Percentiles rank a stretch among this genome's conserved stretches.
Evolutionary conservation across 2,113 vertebrate genomes (phyloP).

Genomic region (Montifringilla adamsi): DNA sequence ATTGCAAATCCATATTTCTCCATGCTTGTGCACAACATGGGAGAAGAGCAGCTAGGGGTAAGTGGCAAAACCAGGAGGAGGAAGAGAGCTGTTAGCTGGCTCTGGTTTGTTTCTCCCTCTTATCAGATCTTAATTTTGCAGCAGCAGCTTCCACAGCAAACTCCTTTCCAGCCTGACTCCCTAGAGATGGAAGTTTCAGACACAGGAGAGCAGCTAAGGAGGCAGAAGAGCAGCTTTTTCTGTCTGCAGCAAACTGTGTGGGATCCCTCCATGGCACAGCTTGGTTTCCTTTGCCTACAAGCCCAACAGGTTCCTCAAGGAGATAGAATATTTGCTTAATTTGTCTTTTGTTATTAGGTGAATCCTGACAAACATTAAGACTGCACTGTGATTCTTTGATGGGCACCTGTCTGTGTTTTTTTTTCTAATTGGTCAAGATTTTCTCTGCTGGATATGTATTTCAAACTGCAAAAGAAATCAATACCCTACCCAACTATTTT

Average conservation of each 20-base stretch:
- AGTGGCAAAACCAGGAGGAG: constrained; percentile 31
- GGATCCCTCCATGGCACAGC: background rate
- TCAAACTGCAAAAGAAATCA: background rate
- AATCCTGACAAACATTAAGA: background rate
- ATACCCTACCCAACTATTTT: background rate
- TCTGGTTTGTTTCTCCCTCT: constrained; percentile 42
- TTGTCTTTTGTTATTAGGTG: background rate
- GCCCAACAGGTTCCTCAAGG: rapidly evolving
- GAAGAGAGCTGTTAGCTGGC: background rate
- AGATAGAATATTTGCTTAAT: background rate
- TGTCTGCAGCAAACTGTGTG: background rate
- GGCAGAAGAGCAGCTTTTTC: background rate
- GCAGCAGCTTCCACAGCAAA: constrained; percentile 24
- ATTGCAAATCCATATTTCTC: background rate
- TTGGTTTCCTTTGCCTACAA: background rate
- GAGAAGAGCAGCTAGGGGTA: background rate
- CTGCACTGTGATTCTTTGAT: background rate
- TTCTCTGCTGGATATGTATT: background rate
- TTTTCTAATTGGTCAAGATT: background rate
- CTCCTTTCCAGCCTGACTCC: background rate
- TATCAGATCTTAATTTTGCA: background rate
- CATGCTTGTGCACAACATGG: background rate
- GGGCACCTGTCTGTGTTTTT: background rate
- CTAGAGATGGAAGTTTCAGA: background rate
- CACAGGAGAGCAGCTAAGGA: rapidly evolving